Conservation (phyloP, 2,113 vertebrate genomes). For the Calidris pugnax region DNA sequence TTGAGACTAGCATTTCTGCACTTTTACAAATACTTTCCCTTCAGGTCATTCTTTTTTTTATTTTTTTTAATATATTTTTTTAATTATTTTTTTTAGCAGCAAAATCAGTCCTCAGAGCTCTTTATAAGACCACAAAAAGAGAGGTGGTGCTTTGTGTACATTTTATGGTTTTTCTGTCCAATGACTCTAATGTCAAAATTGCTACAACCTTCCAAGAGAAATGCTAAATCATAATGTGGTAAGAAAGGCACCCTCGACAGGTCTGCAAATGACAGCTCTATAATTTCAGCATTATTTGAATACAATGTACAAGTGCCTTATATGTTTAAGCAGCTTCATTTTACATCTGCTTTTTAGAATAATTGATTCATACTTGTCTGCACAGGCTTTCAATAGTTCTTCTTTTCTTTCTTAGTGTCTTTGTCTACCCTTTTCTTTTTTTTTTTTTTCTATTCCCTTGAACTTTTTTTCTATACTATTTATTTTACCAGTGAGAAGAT, state of each 20-base stretch:
- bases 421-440: neutral
- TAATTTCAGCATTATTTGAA: conserved; percentile 71
- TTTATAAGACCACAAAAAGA: neutral
- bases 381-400: conserved; percentile 54
- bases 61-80: neutral
- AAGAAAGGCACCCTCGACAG: conserved; percentile 45
- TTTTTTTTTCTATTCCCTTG: neutral
- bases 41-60: neutral
- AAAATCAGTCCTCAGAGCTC: neutral
- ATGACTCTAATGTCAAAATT: conserved; percentile 44
- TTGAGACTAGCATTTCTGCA: neutral
- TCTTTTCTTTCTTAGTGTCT: conserved; percentile 29
- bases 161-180: conserved; percentile 46
- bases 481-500: neutral
- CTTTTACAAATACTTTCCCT: conserved; percentile 6
- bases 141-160: neutral
- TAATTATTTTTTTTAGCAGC: neutral
- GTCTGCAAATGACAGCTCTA: conserved; percentile 62
- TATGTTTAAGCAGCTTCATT: conserved; percentile 58
- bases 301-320: conserved; percentile 67
- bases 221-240: conserved; percentile 27
- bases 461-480: neutral
- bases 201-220: conserved; percentile 30
- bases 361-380: conserved; percentile 68
- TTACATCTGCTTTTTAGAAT: conserved; percentile 64